Conservation (phyloP, 2,113 vertebrate species). For the Orientallactaga bullata region DNA sequence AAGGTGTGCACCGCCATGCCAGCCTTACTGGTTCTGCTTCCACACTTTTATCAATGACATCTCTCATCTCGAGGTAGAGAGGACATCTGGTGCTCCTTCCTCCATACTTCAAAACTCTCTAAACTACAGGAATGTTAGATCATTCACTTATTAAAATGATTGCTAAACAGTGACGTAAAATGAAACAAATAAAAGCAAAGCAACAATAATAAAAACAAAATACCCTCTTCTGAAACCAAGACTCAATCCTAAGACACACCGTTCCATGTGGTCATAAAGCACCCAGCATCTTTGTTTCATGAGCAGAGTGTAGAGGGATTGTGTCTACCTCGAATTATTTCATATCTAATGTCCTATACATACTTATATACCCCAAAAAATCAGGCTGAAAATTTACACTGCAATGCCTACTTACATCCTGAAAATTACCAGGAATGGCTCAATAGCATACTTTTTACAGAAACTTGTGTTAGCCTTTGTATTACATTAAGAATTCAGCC, state of each 20-base stretch:
- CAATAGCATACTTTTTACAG: background rate
- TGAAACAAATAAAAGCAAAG: slow-evolving; percentile 20
- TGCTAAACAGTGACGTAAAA: background rate
- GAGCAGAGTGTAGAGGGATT: background rate
- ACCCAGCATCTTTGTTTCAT: slow-evolving; percentile 40
- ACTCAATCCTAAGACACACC: background rate
- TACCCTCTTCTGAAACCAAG: background rate
- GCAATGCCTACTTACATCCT: slow-evolving; percentile 17
- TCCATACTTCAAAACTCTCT: background rate
- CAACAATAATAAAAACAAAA: no score
- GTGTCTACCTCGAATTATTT: slow-evolving; percentile 8
- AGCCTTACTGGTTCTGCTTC: background rate
- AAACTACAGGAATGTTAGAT: background rate
- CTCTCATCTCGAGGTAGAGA: background rate
- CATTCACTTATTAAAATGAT: slow-evolving; percentile 24
- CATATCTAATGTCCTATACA: slow-evolving; percentile 37
- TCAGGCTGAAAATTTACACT: slow-evolving; percentile 28
- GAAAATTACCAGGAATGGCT: background rate
- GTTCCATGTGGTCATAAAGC: slow-evolving; percentile 34
- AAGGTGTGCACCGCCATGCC: no score
- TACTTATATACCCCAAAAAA: background rate
- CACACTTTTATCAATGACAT: background rate
- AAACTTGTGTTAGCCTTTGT: slow-evolving; percentile 44
- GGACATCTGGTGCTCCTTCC: background rate
- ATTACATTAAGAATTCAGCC: slow-evolving; percentile 2